phyloP scores from a whole-genome alignment of 2,797 vertebrate genomes.

The Sternarchorhynchus goeldii region DNA sequence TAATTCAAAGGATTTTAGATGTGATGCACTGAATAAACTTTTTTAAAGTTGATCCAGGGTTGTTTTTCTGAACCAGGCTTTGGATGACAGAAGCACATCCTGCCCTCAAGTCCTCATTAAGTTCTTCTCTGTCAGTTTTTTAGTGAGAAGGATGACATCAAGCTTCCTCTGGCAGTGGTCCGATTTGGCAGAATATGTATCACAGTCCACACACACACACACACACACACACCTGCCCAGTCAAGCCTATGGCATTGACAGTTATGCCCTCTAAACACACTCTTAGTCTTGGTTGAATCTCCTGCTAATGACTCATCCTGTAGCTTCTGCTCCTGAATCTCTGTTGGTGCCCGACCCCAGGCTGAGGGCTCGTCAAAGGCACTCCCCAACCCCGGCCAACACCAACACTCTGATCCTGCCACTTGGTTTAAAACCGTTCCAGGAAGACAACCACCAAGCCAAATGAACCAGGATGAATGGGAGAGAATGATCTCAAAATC shows the following conservation, averaged over 20 bases:
- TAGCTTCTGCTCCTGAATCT: conserved; percentile 16
- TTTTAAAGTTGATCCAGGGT: background rate
- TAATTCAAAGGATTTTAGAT: background rate
- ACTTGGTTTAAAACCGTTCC: no score
- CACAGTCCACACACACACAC: conserved; percentile 63
- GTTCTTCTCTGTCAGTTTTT: conserved; percentile 57
- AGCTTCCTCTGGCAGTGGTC: conserved; percentile 73
- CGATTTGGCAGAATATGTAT: conserved; percentile 81
- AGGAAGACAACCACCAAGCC: background rate
- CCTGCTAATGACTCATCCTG: conserved; percentile 46
- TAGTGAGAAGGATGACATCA: conserved; percentile 61
- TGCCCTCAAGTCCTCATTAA: conserved; percentile 47
- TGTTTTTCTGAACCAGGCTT: background rate
- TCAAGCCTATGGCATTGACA: conserved; percentile 73
- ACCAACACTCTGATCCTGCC: conserved; percentile 1
- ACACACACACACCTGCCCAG: conserved; percentile 66
- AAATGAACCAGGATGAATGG: background rate
- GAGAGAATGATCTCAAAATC: background rate
- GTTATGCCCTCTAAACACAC: conserved; percentile 71
- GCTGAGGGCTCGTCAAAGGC: conserved; percentile 22
- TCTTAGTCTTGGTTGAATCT: conserved; percentile 28
- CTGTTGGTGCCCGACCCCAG: conserved; percentile 16
- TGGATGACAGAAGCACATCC: conserved; percentile 41
- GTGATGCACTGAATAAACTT: background rate
- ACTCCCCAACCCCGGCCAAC: conserved; percentile 1